Conservation (phyloP, 2,888 invertebrate genomes). For the Cheilosia soror region DNA sequence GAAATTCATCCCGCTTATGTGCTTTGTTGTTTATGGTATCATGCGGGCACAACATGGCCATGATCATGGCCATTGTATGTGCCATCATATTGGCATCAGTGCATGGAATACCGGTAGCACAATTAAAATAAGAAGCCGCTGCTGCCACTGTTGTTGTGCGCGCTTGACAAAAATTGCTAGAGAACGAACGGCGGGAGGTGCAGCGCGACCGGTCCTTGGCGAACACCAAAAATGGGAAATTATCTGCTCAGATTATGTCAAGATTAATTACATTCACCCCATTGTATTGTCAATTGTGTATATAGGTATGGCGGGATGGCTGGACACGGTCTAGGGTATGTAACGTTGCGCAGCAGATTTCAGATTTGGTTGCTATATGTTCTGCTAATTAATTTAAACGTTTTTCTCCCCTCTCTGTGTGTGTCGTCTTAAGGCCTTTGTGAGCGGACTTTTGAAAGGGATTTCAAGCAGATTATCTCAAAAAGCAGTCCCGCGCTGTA, state of each 20-base stretch:
- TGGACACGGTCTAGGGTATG: constrained; percentile 51
- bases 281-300: constrained; percentile 82
- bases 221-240: constrained; percentile 79
- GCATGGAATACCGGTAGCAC: constrained; percentile 16
- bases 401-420: constrained; percentile 1
- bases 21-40: constrained; percentile 57
- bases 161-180: constrained; percentile 49
- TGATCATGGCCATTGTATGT: constrained; percentile 54
- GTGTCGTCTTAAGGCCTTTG: background rate
- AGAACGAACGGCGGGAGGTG: background rate
- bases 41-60: constrained; percentile 42
- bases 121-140: constrained; percentile 71
- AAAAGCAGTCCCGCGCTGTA: constrained; percentile 31
- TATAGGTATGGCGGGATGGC: constrained; percentile 44
- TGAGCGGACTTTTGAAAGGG: constrained; percentile 65
- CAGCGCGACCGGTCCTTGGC: constrained; percentile 32
- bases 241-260: constrained; percentile 83
- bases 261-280: constrained; percentile 83
- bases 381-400: constrained; percentile 71
- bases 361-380: constrained; percentile 53
- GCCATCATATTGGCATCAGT: background rate
- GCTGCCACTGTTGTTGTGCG: constrained; percentile 17
- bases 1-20: constrained; percentile 11
- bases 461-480: constrained; percentile 65
- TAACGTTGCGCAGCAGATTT: no score